phyloP scores from a whole-genome alignment of 2,113 vertebrate genomes.

The Tachuris rubrigastra region DNA sequence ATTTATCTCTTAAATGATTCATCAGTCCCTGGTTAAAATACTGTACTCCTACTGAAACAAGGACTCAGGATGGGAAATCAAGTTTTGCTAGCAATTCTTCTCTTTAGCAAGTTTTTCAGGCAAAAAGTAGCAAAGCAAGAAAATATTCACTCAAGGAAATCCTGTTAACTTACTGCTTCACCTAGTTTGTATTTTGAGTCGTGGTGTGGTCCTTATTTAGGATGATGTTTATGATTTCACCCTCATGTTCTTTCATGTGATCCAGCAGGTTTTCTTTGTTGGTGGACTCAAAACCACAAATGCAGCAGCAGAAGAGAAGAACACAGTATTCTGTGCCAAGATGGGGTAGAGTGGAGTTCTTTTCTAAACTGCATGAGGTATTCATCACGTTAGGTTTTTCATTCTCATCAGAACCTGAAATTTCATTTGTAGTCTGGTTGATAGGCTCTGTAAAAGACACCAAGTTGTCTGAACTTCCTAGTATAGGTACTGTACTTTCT shows the following conservation, averaged over 20 bases:
- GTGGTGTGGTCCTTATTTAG: conserved; percentile 87
- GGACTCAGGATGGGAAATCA: conserved; percentile 21
- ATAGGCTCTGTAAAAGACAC: conserved; percentile 55
- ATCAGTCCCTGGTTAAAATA: neutral
- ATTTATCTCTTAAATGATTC: conserved; percentile 8
- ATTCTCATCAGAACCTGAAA: conserved; percentile 52
- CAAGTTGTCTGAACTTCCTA: conserved; percentile 69
- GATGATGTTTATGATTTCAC: conserved; percentile 97
- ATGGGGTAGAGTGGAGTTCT: conserved; percentile 50
- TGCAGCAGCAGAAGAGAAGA: conserved; percentile 96
- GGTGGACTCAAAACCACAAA: conserved; percentile 96
- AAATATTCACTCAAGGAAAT: neutral
- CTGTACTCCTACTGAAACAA: conserved; percentile 34
- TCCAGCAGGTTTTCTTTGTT: conserved; percentile 95
- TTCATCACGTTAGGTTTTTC: conserved; percentile 64
- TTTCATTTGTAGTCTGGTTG: conserved; percentile 46
- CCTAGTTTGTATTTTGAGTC: conserved; percentile 65
- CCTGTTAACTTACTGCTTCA: neutral
- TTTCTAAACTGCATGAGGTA: conserved; percentile 70
- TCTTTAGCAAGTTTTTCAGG: conserved; percentile 31
- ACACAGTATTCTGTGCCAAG: conserved; percentile 88
- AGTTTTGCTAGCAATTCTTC: conserved; percentile 26
- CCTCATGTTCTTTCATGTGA: conserved; percentile 99
- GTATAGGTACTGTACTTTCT: conserved; percentile 47
- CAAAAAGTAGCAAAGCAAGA: conserved; percentile 43